Evolutionary conservation across 2,797 vertebrate species (phyloP).

Genomic region (Orestias chungarensis): DNA sequence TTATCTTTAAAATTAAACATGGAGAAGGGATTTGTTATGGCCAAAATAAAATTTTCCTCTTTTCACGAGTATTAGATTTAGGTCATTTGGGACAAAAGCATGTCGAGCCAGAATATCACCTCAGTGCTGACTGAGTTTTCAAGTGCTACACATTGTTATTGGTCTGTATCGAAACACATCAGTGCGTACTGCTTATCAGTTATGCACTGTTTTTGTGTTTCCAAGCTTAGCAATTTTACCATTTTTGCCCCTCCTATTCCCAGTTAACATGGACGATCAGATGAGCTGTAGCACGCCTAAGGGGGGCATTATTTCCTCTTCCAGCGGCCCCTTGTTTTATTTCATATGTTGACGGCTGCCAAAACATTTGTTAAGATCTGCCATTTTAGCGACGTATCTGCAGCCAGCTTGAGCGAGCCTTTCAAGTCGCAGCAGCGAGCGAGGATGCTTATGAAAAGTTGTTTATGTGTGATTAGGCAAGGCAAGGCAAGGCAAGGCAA

Average conservation of each 20-base stretch:
- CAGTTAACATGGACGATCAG: constrained; percentile 17
- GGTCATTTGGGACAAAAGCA: background rate
- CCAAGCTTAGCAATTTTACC: background rate
- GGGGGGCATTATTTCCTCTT: constrained; percentile 60
- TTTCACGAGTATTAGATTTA: background rate
- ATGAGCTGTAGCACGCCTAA: constrained; percentile 25
- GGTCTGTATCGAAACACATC: background rate
- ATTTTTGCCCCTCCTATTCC: background rate
- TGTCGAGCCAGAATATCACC: background rate
- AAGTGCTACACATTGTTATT: background rate
- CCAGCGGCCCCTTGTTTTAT: constrained; percentile 32
- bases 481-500: no score
- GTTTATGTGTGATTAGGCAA: background rate
- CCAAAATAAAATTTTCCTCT: background rate
- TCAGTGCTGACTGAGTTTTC: background rate
- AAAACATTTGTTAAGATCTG: constrained; percentile 16
- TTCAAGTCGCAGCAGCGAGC: background rate
- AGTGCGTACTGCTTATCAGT: background rate
- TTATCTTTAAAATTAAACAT: background rate
- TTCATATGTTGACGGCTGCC: constrained; percentile 7
- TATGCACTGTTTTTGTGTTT: background rate
- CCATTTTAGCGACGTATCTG: constrained; percentile 14
- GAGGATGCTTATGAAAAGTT: background rate
- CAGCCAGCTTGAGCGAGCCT: background rate
- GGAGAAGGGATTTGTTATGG: no score